These are phyloP conservation scores for Apoderus coryli DNA, from an alignment of 2,888 invertebrate genomes.

Conservation along the genomic window DNA sequence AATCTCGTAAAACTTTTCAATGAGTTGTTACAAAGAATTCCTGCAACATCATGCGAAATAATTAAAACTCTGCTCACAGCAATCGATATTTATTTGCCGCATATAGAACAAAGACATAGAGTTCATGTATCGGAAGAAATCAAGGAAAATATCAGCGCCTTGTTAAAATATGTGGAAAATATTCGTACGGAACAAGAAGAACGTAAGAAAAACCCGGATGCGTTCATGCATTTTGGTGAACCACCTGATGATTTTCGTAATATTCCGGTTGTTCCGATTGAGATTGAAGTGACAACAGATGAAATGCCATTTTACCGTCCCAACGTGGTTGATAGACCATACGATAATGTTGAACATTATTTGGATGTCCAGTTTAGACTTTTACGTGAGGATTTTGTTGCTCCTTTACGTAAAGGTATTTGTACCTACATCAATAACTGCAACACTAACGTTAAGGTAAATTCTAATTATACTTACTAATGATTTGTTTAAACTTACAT, in stretches of 20 bases:
- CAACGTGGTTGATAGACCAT: slow-evolving; percentile 47
- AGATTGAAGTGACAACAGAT: slow-evolving; percentile 28
- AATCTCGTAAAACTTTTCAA: slow-evolving; percentile 6
- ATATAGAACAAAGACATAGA: slow-evolving; percentile 8
- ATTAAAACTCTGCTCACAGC: slow-evolving; percentile 7
- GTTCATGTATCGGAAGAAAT: slow-evolving; percentile 11
- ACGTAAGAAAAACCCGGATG: not conserved
- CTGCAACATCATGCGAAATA: slow-evolving; percentile 5
- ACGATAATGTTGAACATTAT: slow-evolving; percentile 52
- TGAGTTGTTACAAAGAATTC: slow-evolving; percentile 10
- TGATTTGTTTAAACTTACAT: no score
- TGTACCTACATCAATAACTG: slow-evolving; percentile 17
- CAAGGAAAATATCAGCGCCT: slow-evolving; percentile 7
- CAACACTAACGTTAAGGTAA: no score
- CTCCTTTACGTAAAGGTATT: slow-evolving; percentile 58
- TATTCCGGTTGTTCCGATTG: slow-evolving; percentile 38
- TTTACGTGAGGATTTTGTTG: slow-evolving; percentile 65
- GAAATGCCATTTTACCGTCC: slow-evolving; percentile 36
- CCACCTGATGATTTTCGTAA: slow-evolving; percentile 35
- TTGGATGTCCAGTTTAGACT: slow-evolving; percentile 67
- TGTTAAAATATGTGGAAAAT: no score
- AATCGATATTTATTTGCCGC: slow-evolving; percentile 8
- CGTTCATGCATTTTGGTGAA: slow-evolving; percentile 7
- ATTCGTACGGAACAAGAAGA: not conserved
- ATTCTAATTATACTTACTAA: no score